Evolutionary conservation across 2,797 vertebrate species (phyloP).

Genomic region (Trachurus trachurus): DNA sequence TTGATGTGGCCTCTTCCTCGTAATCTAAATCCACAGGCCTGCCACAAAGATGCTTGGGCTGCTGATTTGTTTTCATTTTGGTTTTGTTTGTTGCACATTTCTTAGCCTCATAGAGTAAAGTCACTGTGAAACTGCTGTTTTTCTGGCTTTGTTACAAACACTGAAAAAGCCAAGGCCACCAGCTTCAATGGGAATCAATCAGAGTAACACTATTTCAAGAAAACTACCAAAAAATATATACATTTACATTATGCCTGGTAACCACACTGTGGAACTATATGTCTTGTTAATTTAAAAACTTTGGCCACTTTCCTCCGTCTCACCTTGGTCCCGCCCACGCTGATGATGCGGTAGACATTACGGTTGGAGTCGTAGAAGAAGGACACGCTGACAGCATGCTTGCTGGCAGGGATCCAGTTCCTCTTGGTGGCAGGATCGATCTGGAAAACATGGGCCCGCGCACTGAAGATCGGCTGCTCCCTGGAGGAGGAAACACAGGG

Average conservation of each 20-base stretch:
- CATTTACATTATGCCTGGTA: not conserved
- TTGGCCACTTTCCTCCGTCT: slow-evolving; percentile 9
- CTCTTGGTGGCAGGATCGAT: slow-evolving; percentile 95
- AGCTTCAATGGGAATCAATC: not conserved
- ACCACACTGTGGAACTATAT: not conserved
- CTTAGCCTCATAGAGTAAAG: slow-evolving; percentile 6
- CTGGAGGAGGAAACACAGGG: slow-evolving; percentile 74
- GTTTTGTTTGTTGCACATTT: slow-evolving; percentile 29
- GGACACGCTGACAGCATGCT: slow-evolving; percentile 95
- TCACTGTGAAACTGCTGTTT: slow-evolving; percentile 9
- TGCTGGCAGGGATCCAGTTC: slow-evolving; percentile 98
- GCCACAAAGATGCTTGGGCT: slow-evolving; percentile 27
- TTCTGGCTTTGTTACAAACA: slow-evolving; percentile 6
- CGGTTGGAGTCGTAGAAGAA: slow-evolving; percentile 96
- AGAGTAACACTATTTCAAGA: not conserved
- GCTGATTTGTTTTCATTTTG: slow-evolving; percentile 16
- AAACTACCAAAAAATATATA: not conserved
- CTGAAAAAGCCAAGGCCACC: not conserved
- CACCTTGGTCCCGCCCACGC: slow-evolving; percentile 97
- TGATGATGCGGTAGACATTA: slow-evolving; percentile 96
- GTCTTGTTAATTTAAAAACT: not conserved
- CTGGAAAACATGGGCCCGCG: slow-evolving; percentile 97
- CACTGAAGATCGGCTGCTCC: slow-evolving; percentile 98
- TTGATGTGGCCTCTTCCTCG: slow-evolving; percentile 35
- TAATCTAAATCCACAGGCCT: slow-evolving; percentile 71